Evolutionary conservation across 1,140 invertebrate species (phyloP), one percentile per base, ranked within the genome.

Genomic region (Hycleus cichorii): DNA sequence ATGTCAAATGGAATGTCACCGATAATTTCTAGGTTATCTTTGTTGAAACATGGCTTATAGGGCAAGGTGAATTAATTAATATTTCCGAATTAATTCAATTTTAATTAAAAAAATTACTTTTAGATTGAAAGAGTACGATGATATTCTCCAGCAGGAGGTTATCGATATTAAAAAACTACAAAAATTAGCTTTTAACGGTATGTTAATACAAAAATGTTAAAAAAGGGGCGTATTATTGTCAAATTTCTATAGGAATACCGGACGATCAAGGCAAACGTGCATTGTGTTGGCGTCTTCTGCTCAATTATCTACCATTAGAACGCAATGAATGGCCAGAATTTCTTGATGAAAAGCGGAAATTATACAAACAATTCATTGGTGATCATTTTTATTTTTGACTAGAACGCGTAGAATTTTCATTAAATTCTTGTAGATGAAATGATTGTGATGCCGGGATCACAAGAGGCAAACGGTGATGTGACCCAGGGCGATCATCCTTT

Each of bases 321-420:
- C 83, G 78, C 60, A 72, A 72, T 39, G 80, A 74, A 55, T 90
- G 89, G 86, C 74, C 80, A 5, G 71, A 82, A 61, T 82, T 82
- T 38, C 72, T 93, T 3, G 65, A 72, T 10, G 80, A 84, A 56
- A 90, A 91, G 70, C 77, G 90, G 60, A 78, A 85, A 60, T 76
- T 91, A 1, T 93, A 93, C 71, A 81, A 82, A 59, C 88, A 91
- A 64, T 93, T 95, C 74, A 87, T 95, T 47, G 84, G 89, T 85
- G 79, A 79, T 64, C 32, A 5, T 32, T 32, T 4, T 32, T 32
- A 7, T 32, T 32, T 38, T 24, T 18, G 38, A 51, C 4, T 39
- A 3, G 9, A 39, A 9, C 8, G 51, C 45, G 25, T 57, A 5
- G 24, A 39, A 24, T 32, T 44, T 11, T 24, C 38, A 46, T 39